Percentiles rank a stretch among this genome's conserved stretches.
Evolutionary conservation across 2,888 invertebrate species (phyloP).

Genomic region (Elysia crispata): DNA sequence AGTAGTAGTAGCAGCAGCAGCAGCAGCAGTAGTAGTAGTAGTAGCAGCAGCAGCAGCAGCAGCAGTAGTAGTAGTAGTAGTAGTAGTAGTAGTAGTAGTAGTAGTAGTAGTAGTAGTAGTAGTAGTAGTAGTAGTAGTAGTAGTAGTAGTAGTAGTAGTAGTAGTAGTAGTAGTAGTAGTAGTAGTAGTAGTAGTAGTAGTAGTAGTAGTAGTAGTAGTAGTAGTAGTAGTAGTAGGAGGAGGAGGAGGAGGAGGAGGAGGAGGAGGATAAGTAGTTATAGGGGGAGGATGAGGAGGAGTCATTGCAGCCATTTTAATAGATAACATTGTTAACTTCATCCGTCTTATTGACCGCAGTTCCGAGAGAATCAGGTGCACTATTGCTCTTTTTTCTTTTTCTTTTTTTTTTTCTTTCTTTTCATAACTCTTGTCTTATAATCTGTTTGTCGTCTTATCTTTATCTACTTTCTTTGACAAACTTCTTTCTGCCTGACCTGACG

Average conservation of each 20-base stretch:
- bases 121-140: slow-evolving; percentile 44
- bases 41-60: slow-evolving; percentile 24
- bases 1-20: slow-evolving; percentile 42
- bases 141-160: slow-evolving; percentile 41
- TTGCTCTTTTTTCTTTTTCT: too few species aligned
- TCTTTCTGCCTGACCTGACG: too few species aligned
- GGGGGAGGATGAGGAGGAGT: too few species aligned
- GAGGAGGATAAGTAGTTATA: background rate
- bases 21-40: slow-evolving; percentile 37
- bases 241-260: slow-evolving; percentile 34
- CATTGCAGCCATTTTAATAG: too few species aligned
- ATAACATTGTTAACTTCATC: too few species aligned
- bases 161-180: slow-evolving; percentile 41
- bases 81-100: slow-evolving; percentile 35
- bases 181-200: slow-evolving; percentile 39
- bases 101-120: slow-evolving; percentile 45
- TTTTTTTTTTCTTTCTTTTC: too few species aligned
- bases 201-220: slow-evolving; percentile 38
- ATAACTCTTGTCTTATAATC: too few species aligned
- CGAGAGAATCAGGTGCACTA: too few species aligned
- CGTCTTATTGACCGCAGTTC: too few species aligned
- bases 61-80: slow-evolving; percentile 30
- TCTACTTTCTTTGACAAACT: too few species aligned
- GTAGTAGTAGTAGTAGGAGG: slow-evolving; percentile 38
- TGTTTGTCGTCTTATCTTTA: too few species aligned